phyloP scores from a whole-genome alignment of 2,888 invertebrate species.

The Sarcophaga carnaria region DNA sequence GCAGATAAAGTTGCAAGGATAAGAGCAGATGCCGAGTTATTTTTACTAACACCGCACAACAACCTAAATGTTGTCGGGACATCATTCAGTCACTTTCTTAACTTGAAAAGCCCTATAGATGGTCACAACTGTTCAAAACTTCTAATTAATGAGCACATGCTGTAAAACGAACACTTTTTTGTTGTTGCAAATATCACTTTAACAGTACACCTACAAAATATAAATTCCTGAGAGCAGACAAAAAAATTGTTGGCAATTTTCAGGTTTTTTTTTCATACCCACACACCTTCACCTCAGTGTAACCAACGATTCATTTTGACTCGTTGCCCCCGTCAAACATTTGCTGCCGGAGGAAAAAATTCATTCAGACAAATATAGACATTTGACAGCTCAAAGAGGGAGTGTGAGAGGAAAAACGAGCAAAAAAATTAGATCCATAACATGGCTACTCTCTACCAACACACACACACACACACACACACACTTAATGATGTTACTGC shows the following conservation, averaged over 20 bases:
- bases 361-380: constrained; percentile 44
- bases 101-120: too few species aligned
- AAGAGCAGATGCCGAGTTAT: too few species aligned
- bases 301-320: neutral
- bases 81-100: too few species aligned
- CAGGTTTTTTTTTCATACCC: too few species aligned
- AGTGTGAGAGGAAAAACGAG: too few species aligned
- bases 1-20: too few species aligned
- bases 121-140: too few species aligned
- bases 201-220: neutral
- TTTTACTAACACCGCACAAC: too few species aligned
- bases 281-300: neutral
- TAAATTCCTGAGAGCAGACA: neutral
- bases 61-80: too few species aligned
- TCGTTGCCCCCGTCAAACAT: neutral
- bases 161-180: neutral
- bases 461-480: too few species aligned
- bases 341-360: neutral
- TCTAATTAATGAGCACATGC: too few species aligned
- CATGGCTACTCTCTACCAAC: neutral
- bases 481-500: neutral
- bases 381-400: constrained; percentile 32
- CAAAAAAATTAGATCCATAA: neutral
- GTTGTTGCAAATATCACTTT: constrained; percentile 8
- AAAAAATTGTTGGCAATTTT: neutral